These are phyloP conservation scores for Tiaroga cobitis DNA, from an alignment of 2,797 vertebrate genomes.

Conservation along the genomic window DNA sequence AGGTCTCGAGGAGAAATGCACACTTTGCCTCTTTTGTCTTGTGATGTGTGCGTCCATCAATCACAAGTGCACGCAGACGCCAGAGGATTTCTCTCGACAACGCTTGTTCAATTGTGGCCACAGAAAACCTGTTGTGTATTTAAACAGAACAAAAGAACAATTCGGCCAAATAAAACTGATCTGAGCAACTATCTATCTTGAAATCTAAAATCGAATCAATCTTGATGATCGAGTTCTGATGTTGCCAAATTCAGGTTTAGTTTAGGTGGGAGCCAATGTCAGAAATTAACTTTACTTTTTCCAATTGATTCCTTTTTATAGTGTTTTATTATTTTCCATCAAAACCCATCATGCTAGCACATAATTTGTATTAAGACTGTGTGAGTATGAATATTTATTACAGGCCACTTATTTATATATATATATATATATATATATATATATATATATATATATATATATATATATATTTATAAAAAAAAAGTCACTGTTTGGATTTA, in stretches of 20 bases:
- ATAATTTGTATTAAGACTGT: background rate
- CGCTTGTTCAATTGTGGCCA: slow-evolving; percentile 10
- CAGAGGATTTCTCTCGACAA: background rate
- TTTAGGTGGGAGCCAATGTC: background rate
- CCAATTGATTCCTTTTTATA: no score
- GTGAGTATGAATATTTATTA: background rate
- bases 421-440: no score
- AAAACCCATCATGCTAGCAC: background rate
- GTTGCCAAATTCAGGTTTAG: background rate
- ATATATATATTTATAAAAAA: no score
- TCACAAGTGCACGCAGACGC: slow-evolving; percentile 32
- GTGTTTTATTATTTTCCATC: background rate
- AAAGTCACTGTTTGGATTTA: no score
- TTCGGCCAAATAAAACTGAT: background rate
- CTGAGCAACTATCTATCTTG: background rate
- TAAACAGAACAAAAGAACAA: slow-evolving; percentile 1
- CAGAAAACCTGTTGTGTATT: slow-evolving; percentile 45
- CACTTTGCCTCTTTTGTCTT: slow-evolving; percentile 52
- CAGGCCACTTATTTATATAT: background rate
- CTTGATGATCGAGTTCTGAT: background rate
- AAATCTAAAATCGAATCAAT: background rate
- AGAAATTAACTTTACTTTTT: background rate
- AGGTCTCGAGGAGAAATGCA: slow-evolving; percentile 31
- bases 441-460: no score
- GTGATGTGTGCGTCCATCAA: slow-evolving; percentile 35